Evolutionary conservation across 1,140 invertebrate genomes (phyloP), one percentile per base, ranked within the genome.

Genomic region (Bombus polaris): DNA sequence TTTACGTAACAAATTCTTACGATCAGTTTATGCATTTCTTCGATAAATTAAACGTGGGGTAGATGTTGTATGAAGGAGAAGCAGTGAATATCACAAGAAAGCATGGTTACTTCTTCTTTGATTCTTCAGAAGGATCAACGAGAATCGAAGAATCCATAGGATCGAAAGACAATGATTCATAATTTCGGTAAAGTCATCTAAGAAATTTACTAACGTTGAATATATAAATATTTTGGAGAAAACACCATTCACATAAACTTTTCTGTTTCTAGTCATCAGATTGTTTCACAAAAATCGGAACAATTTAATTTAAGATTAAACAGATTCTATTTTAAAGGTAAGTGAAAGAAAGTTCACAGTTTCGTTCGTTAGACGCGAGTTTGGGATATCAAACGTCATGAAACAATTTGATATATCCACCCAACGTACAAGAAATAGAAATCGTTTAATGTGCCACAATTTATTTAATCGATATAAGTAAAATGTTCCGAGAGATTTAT

Each of bases 351-450:
- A 25, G 28, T n/a, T 71, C 13, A 1, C 25, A 42, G 8, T 42
- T 72, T 42, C 37, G 22, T 42, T n/a, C 1, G 25, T 72, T n/a
- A 35, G 37, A 71, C 2, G 3, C 15, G 6, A 42, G 1, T 42
- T 25, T n/a, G 0, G 6, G 15, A n/a, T 25, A 28, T 42, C 25
- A 72, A 72, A 42, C 25, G 12, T 39, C 12, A 25, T 35, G 73
- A 74, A 74, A 74, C 73, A 74, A 75, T 53, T 44, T 35, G 44
- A 53, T 28, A 32, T 35, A 25, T 47, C 42, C 18, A 44, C 2
- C 22, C n/a, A 74, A 74, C n/a, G 72, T 74, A 44, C 72, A 74
- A 74, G 32, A 47, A 74, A 74, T 74, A 74, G 39, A 44, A 44
- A 44, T 47, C 28, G 39, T 39, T 28, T 47, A 32, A 74, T 22